Conservation (phyloP, 2,888 invertebrate genomes). For the Acanthosoma haemorrhoidale region DNA sequence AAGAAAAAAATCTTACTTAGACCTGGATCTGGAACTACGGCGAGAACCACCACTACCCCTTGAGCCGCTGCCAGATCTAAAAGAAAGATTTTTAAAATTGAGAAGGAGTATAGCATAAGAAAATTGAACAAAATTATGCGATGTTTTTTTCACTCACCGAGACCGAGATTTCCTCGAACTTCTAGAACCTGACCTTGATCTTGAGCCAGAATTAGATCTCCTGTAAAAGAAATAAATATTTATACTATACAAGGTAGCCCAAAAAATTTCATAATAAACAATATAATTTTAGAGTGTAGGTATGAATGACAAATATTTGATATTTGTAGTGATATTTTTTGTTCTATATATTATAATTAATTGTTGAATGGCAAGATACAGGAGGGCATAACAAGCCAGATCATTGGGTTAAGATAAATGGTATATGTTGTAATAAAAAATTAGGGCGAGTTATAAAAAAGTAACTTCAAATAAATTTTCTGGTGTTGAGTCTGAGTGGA, state of each 20-base stretch:
- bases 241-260: background rate
- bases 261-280: too few relatives aligned
- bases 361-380: too few relatives aligned
- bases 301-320: background rate
- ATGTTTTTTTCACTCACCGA: constrained; percentile 36
- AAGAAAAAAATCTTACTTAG: constrained; percentile 40
- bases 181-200: constrained; percentile 46
- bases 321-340: too few relatives aligned
- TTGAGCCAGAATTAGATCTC: constrained; percentile 31
- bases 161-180: constrained; percentile 40
- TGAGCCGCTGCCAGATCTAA: constrained; percentile 44
- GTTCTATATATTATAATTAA: too few relatives aligned
- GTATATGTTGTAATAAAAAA: too few relatives aligned
- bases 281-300: background rate
- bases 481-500: too few relatives aligned
- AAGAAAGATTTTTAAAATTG: background rate
- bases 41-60: constrained; percentile 45
- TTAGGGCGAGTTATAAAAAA: too few relatives aligned
- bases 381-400: too few relatives aligned
- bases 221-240: background rate
- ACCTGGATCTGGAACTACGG: constrained; percentile 44
- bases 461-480: too few relatives aligned
- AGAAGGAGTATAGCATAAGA: background rate
- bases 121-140: background rate
- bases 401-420: too few relatives aligned